These are phyloP conservation scores for Mechanitis messenoides DNA, from an alignment of 2,888 invertebrate species.

Conservation along the genomic window DNA sequence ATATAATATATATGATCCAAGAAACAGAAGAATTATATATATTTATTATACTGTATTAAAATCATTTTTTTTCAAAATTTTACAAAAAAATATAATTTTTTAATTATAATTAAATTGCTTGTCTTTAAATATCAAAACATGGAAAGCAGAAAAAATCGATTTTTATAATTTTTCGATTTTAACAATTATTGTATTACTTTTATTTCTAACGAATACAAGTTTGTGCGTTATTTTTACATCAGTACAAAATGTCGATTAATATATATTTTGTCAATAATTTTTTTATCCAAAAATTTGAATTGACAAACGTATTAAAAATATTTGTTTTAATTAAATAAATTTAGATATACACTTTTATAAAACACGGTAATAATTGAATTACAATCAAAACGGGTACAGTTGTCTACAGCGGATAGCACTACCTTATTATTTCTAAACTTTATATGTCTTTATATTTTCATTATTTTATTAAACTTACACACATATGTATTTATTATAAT, in stretches of 20 bases:
- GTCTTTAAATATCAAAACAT: constrained; percentile 16
- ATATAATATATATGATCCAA: too few species aligned
- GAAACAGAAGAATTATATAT: too few species aligned
- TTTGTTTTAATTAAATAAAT: too few species aligned
- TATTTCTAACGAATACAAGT: constrained; percentile 18
- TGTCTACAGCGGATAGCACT: background rate
- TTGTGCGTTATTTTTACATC: constrained; percentile 19
- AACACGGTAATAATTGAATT: background rate
- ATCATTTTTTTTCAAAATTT: too few species aligned
- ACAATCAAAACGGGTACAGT: background rate
- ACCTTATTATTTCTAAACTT: background rate
- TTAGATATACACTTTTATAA: too few species aligned
- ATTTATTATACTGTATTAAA: too few species aligned
- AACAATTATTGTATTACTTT: constrained; percentile 25
- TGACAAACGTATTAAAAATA: too few species aligned
- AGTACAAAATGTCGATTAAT: too few species aligned
- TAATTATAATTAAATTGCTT: constrained; percentile 12
- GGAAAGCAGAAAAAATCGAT: constrained; percentile 18
- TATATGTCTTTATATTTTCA: constrained; percentile 6
- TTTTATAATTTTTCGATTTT: constrained; percentile 34
- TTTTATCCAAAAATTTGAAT: too few species aligned
- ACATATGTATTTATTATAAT: constrained; percentile 10
- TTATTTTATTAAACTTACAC: constrained; percentile 9
- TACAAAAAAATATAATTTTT: constrained; percentile 1
- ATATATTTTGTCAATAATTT: too few species aligned